Evolutionary conservation across 1,140 invertebrate species (phyloP), one percentile per base, ranked within the genome.

Genomic region (Aphidius gifuensis): DNA sequence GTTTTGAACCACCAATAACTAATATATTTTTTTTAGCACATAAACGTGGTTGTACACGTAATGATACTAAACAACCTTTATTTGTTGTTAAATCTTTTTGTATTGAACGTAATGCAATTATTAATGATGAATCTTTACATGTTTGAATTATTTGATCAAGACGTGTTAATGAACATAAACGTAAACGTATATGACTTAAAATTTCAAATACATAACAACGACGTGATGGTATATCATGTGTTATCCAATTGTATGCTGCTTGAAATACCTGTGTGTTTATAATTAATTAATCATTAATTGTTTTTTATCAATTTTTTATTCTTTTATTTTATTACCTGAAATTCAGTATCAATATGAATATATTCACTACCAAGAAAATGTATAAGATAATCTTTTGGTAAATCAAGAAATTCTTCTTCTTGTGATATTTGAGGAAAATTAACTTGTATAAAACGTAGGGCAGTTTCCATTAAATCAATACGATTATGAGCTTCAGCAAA

Each of bases 401-500:
- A 80, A 68, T 95, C 92, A 64, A 92, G 82, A 76, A 96, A 92
- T 82, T 98, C 95, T 74, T 97, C 94, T 76, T 95, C 94, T 66
- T 85, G 82, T 53, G 82, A 83, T 60, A 88, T 83, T 81, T 90
- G 85, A 71, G 91, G 88, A 85, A 97, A 98, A 83, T 97, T 88
- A 69, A 89, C 85, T 81, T 93, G 86, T 70, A 97, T 92, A 81
- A 90, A 97, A 68, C 87, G 86, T 78, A 92, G 82, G 67, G 94
- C 89, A 78, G 89, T 88, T 66, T 89, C 87, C 69, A 89, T 86
- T 68, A 97, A 83, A 69, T 92, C 88, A 70, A 83, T 83, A 76
- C 92, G 93, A 76, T 93, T 93, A 80, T 97, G 93, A 64, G 90
- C 90, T 82, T 96, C 92, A 63, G 94, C 93, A 87, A 97, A 97